Conservation (phyloP, 2,888 invertebrate species). For the Mellilla xanthometata region DNA sequence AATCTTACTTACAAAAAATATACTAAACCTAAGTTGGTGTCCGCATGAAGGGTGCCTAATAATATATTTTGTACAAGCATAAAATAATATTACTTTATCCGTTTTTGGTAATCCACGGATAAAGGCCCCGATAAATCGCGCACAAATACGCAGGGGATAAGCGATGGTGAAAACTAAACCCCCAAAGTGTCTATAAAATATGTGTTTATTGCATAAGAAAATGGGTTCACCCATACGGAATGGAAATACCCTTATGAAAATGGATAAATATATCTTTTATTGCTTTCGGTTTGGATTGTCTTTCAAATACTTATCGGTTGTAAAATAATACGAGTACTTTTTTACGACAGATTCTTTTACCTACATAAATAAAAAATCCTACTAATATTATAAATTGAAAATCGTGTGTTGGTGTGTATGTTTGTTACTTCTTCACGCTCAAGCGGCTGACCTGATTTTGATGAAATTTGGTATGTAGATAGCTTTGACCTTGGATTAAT, state of each 20-base stretch:
- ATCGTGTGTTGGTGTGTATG: no score
- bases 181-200: constrained; percentile 22
- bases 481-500: no score
- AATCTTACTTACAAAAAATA: no score
- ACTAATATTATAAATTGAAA: no score
- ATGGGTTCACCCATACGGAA: constrained; percentile 15
- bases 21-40: no score
- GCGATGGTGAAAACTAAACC: constrained; percentile 25
- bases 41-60: no score
- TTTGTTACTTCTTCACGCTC: no score
- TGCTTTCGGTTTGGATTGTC: constrained; percentile 3
- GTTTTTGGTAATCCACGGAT: neutral
- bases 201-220: constrained; percentile 21
- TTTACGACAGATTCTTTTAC: neutral
- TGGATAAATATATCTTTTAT: constrained; percentile 13
- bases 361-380: no score
- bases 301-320: constrained; percentile 2
- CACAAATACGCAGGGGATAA: constrained; percentile 26
- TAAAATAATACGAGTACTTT: neutral
- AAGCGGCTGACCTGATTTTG: no score
- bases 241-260: constrained; percentile 12
- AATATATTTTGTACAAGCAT: no score
- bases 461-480: no score
- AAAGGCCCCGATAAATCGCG: constrained; percentile 30
- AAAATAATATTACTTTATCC: no score